Evolutionary conservation across 2,888 invertebrate genomes (phyloP).

Genomic region (Brachyopa scutellaris): DNA sequence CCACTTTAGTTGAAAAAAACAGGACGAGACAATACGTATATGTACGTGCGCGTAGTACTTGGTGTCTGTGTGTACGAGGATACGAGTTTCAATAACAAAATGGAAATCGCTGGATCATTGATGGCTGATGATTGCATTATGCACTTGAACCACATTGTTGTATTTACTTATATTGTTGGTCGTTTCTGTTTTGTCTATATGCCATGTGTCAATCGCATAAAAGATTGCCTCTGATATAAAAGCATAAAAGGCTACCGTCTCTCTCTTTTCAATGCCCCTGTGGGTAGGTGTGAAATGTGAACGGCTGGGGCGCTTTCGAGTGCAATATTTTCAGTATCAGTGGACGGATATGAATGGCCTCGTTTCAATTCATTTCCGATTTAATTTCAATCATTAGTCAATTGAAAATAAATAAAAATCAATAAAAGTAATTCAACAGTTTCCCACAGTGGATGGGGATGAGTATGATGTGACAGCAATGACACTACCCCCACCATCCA

Average conservation of each 20-base stretch:
- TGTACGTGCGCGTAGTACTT: too few species aligned
- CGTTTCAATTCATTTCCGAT: slow-evolving; percentile 53
- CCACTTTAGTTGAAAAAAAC: slow-evolving; percentile 11
- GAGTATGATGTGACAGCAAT: slow-evolving; percentile 7
- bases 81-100: neutral
- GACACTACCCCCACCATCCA: neutral
- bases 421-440: slow-evolving; percentile 40
- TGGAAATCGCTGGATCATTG: neutral
- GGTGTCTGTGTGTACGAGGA: too few species aligned
- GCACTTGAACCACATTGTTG: slow-evolving; percentile 49
- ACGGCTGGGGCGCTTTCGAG: too few species aligned
- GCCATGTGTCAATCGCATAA: slow-evolving; percentile 30
- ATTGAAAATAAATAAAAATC: slow-evolving; percentile 61
- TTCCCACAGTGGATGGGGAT: neutral
- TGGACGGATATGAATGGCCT: slow-evolving; percentile 23
- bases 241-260: too few species aligned
- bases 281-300: too few species aligned
- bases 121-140: slow-evolving; percentile 35
- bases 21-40: neutral
- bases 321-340: neutral
- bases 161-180: slow-evolving; percentile 35
- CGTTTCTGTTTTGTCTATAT: neutral
- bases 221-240: neutral
- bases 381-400: slow-evolving; percentile 54
- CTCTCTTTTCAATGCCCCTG: too few species aligned